Conservation (phyloP, 2,113 vertebrate genomes). For the Crotalus helleri region DNA sequence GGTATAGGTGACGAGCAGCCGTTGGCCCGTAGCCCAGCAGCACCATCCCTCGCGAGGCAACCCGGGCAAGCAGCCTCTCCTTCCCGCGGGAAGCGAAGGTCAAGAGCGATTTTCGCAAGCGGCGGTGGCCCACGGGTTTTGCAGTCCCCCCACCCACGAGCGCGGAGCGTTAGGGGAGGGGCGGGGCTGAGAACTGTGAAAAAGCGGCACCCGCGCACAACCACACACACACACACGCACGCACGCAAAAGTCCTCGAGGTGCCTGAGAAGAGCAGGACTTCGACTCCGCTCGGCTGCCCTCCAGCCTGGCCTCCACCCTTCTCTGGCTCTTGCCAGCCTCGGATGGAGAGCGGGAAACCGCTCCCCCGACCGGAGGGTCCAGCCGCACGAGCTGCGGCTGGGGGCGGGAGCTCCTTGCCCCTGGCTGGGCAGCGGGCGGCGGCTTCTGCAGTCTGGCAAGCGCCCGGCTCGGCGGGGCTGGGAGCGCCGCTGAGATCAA, state of each 20-base stretch:
- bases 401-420: neutral
- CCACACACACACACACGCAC: neutral
- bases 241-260: neutral
- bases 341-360: neutral
- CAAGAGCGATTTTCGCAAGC: neutral
- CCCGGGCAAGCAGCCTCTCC: neutral
- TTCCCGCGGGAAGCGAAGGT: neutral
- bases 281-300: neutral
- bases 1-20: neutral
- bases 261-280: neutral
- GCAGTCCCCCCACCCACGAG: neutral
- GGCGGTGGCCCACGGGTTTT: neutral
- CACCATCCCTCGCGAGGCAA: neutral
- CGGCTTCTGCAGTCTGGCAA: constrained; percentile 15
- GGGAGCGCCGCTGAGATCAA: neutral
- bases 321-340: neutral
- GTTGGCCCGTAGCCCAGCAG: neutral
- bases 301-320: neutral
- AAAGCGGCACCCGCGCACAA: neutral
- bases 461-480: neutral
- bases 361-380: neutral
- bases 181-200: neutral
- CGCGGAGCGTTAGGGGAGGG: too few relatives aligned
- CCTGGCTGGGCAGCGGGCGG: neutral
- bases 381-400: neutral